Evolutionary conservation across 2,797 vertebrate species (phyloP).

Genomic region (Lepus townsendii): DNA sequence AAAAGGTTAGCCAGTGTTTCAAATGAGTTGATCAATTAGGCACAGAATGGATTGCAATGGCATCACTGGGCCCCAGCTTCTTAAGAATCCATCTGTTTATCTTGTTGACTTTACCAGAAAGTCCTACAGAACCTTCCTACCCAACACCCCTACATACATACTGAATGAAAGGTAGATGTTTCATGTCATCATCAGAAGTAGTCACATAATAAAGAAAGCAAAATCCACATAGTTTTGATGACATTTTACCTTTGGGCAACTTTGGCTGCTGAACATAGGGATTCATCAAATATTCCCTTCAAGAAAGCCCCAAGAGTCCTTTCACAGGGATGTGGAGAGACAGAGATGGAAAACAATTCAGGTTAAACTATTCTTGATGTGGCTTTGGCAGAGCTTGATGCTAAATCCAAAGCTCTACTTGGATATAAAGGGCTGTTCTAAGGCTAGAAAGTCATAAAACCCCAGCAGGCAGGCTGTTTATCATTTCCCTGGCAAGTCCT

Average conservation of each 20-base stretch:
- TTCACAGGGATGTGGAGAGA: background rate
- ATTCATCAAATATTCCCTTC: slow-evolving; percentile 11
- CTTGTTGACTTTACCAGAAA: background rate
- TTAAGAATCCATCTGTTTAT: background rate
- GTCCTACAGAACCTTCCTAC: background rate
- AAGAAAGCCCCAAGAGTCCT: background rate
- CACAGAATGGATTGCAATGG: background rate
- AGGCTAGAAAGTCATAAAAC: slow-evolving; percentile 72
- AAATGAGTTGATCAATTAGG: background rate
- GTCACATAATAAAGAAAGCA: slow-evolving; percentile 33
- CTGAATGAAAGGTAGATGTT: background rate
- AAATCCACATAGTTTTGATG: background rate
- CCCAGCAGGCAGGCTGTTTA: slow-evolving; percentile 64
- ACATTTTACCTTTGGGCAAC: slow-evolving; percentile 18
- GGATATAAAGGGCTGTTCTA: slow-evolving; percentile 64
- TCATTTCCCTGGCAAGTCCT: slow-evolving; percentile 61
- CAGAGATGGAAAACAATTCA: slow-evolving; percentile 56
- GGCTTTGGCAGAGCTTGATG: slow-evolving; percentile 63
- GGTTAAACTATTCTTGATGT: slow-evolving; percentile 23
- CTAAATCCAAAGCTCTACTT: slow-evolving; percentile 43
- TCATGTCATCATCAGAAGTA: background rate
- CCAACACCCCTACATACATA: too few species aligned
- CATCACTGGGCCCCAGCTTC: background rate
- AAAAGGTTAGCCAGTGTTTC: background rate
- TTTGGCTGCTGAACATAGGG: background rate